Evolutionary conservation across 2,888 invertebrate genomes (phyloP).

Genomic region (Nemotelus nigrinus): DNA sequence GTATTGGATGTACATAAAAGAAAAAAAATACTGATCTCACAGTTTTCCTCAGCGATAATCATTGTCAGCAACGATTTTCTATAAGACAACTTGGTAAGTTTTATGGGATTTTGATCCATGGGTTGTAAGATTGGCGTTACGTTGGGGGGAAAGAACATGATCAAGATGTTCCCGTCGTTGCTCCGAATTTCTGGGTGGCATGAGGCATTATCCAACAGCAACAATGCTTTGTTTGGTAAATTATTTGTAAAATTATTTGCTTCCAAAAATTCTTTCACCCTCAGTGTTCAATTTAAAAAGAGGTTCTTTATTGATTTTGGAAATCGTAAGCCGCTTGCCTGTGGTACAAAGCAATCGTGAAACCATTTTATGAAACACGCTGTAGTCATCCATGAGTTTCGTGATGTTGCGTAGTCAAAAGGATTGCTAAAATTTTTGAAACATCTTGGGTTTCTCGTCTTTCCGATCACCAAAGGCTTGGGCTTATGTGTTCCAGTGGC

Average conservation of each 20-base stretch:
- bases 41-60: not conserved
- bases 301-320: too few species aligned
- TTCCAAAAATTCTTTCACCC: not conserved
- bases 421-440: not conserved
- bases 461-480: not conserved
- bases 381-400: not conserved
- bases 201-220: not conserved
- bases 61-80: not conserved
- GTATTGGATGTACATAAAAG: not conserved
- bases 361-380: not conserved
- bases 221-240: not conserved
- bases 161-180: not conserved
- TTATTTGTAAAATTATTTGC: not conserved
- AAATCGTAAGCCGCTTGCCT: not conserved
- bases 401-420: not conserved
- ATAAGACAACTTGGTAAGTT: not conserved
- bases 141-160: not conserved
- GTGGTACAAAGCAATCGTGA: not conserved
- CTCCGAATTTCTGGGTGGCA: not conserved
- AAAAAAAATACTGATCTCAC: too few species aligned
- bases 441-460: not conserved
- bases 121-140: not conserved
- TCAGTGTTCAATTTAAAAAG: not conserved
- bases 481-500: not conserved
- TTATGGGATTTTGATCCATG: not conserved